Percentiles rank a stretch among this genome's conserved stretches.
phyloP scores from a whole-genome alignment of 2,888 invertebrate genomes.

The Gisinianus flammeolus region DNA sequence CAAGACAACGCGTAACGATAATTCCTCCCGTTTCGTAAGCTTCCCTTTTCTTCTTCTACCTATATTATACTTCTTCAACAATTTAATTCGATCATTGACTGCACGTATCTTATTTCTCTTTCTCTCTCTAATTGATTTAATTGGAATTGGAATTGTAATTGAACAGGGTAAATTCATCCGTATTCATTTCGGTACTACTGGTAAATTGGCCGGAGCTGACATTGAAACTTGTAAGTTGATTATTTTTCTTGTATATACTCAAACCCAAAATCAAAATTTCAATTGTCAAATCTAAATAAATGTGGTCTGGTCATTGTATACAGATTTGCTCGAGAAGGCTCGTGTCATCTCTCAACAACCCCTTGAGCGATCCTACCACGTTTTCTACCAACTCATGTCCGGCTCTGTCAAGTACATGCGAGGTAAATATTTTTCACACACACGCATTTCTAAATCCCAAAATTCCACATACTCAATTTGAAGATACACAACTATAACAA shows the following conservation, averaged over 20 bases:
- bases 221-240: constrained; percentile 96
- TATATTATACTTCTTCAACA: no score
- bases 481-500: not conserved
- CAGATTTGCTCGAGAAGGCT: constrained; percentile 99
- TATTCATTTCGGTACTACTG: constrained; percentile 98
- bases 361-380: constrained; percentile 98
- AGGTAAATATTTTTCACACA: constrained; percentile 67
- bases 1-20: constrained; percentile 99
- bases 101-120: no score
- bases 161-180: constrained; percentile 99
- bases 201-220: constrained; percentile 99
- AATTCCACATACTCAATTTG: not conserved
- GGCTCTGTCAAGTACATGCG: constrained; percentile 83
- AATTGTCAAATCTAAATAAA: no score
- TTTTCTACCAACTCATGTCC: constrained; percentile 99
- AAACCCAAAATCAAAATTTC: no score
- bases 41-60: constrained; percentile 59
- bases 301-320: constrained; percentile 57
- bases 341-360: constrained; percentile 99
- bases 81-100: no score
- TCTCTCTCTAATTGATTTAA: not conserved
- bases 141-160: not conserved
- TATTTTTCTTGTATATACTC: constrained; percentile 19
- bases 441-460: not conserved
- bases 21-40: constrained; percentile 99